Percentiles rank a stretch among this genome's conserved stretches.
Conservation (phyloP, 2,888 invertebrate species). For the Acleris laterana region DNA sequence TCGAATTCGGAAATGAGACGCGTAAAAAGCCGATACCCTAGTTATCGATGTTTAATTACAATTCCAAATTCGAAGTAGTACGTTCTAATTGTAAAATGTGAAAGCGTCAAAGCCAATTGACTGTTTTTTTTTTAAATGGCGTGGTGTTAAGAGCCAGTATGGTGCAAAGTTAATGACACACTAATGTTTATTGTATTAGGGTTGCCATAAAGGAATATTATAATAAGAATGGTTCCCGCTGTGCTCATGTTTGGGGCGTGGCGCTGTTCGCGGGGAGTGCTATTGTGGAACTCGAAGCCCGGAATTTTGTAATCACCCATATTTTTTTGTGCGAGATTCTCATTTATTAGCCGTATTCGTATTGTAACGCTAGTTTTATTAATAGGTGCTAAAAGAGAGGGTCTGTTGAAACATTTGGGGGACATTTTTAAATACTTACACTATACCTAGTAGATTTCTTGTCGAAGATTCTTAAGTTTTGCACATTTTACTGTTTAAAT, state of each 20-base stretch:
- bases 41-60: constrained; percentile 35
- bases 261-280: constrained; percentile 65
- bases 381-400: constrained; percentile 25
- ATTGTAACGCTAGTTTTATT: constrained; percentile 33
- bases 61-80: constrained; percentile 39
- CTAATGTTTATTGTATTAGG: constrained; percentile 83
- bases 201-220: constrained; percentile 77
- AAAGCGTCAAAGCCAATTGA: constrained; percentile 47
- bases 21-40: constrained; percentile 33
- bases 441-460: too few species aligned
- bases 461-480: too few species aligned
- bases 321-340: constrained; percentile 54
- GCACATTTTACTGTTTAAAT: too few species aligned
- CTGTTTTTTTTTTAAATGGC: constrained; percentile 48
- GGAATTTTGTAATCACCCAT: constrained; percentile 72
- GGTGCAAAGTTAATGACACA: constrained; percentile 77
- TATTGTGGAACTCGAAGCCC: constrained; percentile 73
- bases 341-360: constrained; percentile 42
- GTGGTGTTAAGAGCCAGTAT: constrained; percentile 73
- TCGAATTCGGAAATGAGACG: constrained; percentile 58
- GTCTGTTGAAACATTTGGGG: constrained; percentile 10
- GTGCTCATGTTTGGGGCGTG: constrained; percentile 82
- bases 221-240: constrained; percentile 78
- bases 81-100: constrained; percentile 30
- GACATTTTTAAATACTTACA: not conserved